phyloP scores from a whole-genome alignment of 2,888 invertebrate genomes.

The Psococerastis gibbosa region DNA sequence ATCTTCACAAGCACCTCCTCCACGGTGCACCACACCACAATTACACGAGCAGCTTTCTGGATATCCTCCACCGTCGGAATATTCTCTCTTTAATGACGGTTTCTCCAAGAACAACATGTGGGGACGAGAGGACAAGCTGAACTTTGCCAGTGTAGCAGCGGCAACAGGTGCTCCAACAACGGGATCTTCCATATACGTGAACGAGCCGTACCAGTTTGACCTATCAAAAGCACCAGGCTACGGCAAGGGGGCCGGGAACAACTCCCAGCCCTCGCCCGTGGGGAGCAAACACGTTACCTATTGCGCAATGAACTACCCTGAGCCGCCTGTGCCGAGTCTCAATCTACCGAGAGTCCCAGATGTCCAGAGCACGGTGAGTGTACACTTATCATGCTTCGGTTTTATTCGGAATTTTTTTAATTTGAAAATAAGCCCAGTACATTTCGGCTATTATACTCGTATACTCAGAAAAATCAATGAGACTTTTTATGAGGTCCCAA shows the following conservation, averaged over 20 bases:
- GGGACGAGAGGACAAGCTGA: slow-evolving; percentile 39
- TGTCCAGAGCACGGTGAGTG: no score
- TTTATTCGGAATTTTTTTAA: no score
- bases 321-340: no score
- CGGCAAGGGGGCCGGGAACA: no score
- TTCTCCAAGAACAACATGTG: slow-evolving; percentile 44
- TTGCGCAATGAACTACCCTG: slow-evolving; percentile 2
- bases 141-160: slow-evolving; percentile 46
- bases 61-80: slow-evolving; percentile 42
- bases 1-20: slow-evolving; percentile 19
- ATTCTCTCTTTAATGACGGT: slow-evolving; percentile 71
- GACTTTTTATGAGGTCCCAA: no score
- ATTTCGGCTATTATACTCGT: no score
- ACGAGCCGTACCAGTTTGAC: slow-evolving; percentile 35
- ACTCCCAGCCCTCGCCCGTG: slow-evolving; percentile 56
- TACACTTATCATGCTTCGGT: no score
- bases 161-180: slow-evolving; percentile 30
- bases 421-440: no score
- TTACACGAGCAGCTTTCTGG: slow-evolving; percentile 20
- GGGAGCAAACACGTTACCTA: slow-evolving; percentile 18
- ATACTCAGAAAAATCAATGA: no score
- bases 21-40: slow-evolving; percentile 21
- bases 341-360: no score
- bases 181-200: slow-evolving; percentile 28
- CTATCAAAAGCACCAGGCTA: slow-evolving; percentile 84